Conservation (phyloP, 2,113 vertebrate genomes). For the Arothron firmamentum region DNA sequence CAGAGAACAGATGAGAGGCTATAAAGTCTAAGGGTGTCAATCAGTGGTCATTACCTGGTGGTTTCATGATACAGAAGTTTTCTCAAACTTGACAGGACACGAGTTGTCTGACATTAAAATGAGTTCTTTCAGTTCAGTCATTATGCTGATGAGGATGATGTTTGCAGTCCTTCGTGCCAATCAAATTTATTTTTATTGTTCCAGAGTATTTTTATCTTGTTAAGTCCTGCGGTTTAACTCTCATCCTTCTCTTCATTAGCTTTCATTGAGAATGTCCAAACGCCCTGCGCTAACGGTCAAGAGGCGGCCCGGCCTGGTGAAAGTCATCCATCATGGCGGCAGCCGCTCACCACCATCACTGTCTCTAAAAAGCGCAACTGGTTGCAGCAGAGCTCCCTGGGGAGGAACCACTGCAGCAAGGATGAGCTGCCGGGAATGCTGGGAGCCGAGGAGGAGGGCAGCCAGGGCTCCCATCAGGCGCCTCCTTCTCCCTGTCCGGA, state of each 20-base stretch:
- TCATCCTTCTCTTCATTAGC: conserved; percentile 61
- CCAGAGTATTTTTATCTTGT: background rate
- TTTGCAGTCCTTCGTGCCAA: background rate
- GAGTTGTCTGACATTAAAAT: conserved; percentile 15
- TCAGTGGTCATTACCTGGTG: conserved; percentile 19
- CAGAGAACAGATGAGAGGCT: background rate
- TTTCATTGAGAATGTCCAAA: conserved; percentile 84
- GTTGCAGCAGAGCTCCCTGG: conserved; percentile 86
- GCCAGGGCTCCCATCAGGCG: conserved; percentile 39
- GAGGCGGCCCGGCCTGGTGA: conserved; percentile 66
- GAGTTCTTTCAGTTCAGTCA: background rate
- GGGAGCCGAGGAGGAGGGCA: conserved; percentile 67
- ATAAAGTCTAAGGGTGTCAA: conserved; percentile 4
- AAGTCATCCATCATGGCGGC: conserved; percentile 56
- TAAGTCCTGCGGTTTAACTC: conserved; percentile 1
- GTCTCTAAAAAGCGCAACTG: conserved; percentile 98
- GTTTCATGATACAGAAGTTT: conserved; percentile 67
- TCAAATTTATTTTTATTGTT: background rate
- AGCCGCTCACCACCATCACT: conserved; percentile 84
- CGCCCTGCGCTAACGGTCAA: conserved; percentile 68
- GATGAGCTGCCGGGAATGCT: conserved; percentile 70
- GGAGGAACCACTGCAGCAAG: conserved; percentile 49
- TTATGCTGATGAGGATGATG: conserved; percentile 9
- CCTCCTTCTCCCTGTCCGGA: conserved; percentile 61
- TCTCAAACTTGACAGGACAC: conserved; percentile 24